Base-by-base conservation (phyloP, 2,113 vertebrate species). In the Protomyctophum bolini region DNA sequence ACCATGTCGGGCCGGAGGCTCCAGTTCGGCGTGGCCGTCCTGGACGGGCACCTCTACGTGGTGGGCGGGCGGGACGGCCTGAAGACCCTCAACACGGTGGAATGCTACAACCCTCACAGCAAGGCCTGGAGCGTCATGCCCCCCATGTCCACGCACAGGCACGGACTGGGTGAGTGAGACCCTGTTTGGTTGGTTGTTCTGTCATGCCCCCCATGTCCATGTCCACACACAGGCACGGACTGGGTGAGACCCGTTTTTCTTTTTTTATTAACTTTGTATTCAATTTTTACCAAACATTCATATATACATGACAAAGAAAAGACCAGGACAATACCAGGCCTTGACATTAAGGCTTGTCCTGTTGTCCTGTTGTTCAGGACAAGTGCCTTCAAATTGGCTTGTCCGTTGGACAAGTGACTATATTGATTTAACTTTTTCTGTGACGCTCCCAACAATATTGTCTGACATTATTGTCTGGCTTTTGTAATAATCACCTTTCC, bases 71-170 rank as follows among this genome's bases (percentile, higher is more conserved):
- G 97, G 83, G 97, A 99, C 8, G 98, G 97, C 68, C 92, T 99
- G 72, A 99, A 99, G 91, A 99, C 98, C 1, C 89, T 99, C 61
- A 99, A 98, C 89, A 98, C 96, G 0, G 97, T 99, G 72, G 98
- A 99, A 79, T 98, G 97, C 85, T 99, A 98, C 89, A 98, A 98
- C 79, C 97, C 98, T 2, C 95, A 95, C 85, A 97, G 95, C 63
- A 97, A 97, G 91, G 94, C 93, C 8, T 99, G 98, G 98, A 99
- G 95, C 46, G 94, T 98, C 81, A 97, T 99, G 98, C 97, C 97
- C 1, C 96, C 98, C 10, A 99, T 98, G 97, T 98, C 97, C 59
- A 99, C 98, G 8, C 97, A 99, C 77, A 94, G 98, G 70, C 98
- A 99, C 0, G 97, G 98, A 57, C 94, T 99, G 49, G 98, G 98